Evolutionary conservation across 2,888 invertebrate genomes (phyloP).

Genomic region (Drosophila peninsularis): DNA sequence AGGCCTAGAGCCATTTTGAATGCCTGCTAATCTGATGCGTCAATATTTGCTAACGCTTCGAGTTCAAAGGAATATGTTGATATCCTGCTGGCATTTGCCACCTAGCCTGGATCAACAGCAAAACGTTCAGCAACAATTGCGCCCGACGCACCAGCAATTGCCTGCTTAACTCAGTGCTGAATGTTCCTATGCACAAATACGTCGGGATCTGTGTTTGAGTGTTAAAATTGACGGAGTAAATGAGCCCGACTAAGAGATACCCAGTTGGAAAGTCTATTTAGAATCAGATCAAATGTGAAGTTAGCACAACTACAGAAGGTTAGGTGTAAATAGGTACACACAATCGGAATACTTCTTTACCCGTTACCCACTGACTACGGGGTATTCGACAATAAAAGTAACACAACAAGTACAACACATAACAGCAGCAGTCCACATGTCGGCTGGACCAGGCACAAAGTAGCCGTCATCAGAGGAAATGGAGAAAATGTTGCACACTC

Average conservation of each 20-base stretch:
- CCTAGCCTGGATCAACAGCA: conserved; percentile 58
- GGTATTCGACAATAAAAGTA: conserved; percentile 7
- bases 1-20: conserved; percentile 37
- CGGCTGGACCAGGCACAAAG: conserved; percentile 48
- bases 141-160: conserved; percentile 16
- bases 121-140: conserved; percentile 14
- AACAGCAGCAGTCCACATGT: conserved; percentile 34
- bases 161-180: conserved; percentile 1
- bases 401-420: conserved; percentile 51
- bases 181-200: conserved; percentile 4
- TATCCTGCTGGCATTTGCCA: conserved; percentile 58
- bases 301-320: no score
- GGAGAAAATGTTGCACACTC: conserved; percentile 48
- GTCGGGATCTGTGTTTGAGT: conserved; percentile 7
- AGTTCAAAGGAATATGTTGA: conserved; percentile 55
- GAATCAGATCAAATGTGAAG: not conserved
- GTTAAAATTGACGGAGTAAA: not conserved
- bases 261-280: not conserved
- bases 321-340: no score
- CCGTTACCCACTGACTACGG: not conserved
- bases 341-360: not conserved
- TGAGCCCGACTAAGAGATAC: not conserved
- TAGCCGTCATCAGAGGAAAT: conserved; percentile 51
- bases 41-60: conserved; percentile 64
- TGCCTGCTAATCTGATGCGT: conserved; percentile 60